Conservation (phyloP, 2,113 vertebrate genomes). For the Fregata magnificens region DNA sequence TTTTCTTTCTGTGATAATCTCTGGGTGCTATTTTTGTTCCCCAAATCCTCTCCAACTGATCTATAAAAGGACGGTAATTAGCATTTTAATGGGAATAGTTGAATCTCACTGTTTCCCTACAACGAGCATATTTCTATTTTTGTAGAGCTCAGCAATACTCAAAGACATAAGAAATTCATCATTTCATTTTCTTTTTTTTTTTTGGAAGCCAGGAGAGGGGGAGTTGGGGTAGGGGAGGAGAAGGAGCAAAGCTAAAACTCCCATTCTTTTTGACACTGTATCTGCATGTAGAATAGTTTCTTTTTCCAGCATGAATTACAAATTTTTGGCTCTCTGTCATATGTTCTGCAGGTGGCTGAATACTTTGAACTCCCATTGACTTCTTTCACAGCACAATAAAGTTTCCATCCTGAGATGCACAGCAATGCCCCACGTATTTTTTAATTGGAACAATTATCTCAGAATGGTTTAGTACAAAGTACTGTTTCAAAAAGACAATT, state of each 20-base stretch:
- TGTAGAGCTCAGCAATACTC: conserved; percentile 38
- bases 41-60: conserved; percentile 8
- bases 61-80: conserved; percentile 48
- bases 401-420: conserved; percentile 27
- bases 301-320: conserved; percentile 12
- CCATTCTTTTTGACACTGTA: not conserved
- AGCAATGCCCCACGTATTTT: conserved; percentile 36
- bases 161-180: conserved; percentile 17
- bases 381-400: conserved; percentile 34
- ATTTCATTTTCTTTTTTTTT: not conserved
- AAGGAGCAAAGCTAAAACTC: not conserved
- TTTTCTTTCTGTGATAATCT: not conserved
- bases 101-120: conserved; percentile 28
- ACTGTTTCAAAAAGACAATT: conserved; percentile 43
- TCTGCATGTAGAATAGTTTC: not conserved
- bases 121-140: conserved; percentile 10
- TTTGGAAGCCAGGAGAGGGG: not conserved
- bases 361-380: conserved; percentile 40
- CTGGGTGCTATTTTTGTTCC: conserved; percentile 40
- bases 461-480: not conserved
- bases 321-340: conserved; percentile 23
- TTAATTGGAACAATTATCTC: conserved; percentile 63
- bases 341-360: conserved; percentile 55
- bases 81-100: conserved; percentile 55
- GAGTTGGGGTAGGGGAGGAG: not conserved